Evolutionary conservation across 2,888 invertebrate genomes (phyloP), one percentile per base, ranked within the genome.

Genomic region (Rhorus exstirpatorius): DNA sequence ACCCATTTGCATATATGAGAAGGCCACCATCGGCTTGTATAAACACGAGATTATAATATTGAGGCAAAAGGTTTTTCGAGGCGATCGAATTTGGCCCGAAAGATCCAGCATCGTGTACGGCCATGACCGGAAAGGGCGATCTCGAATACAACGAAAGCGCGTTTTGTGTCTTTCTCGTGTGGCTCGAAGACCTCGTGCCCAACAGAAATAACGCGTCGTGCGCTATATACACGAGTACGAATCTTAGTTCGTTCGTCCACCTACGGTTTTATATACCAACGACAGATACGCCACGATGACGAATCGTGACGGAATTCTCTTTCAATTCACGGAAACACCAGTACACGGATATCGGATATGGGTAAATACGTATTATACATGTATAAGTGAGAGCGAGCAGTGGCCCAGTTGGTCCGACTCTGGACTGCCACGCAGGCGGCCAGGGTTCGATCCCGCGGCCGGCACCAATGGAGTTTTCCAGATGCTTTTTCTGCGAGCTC

Each of bases 41-140:
- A 72, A 78, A 78, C 55, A 55, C 61, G 61, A 53, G 71, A 44
- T 19, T 61, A 55, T 72, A 35, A 72, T 63, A 72, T 74, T 65
- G 51, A 49, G 21, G 72, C 77, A 63, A 63, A 70, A 55, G 75
- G 49, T 70, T 75, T 75, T 71, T 81, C 35, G 53, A 38, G 24
- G 14, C 49, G 24, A 46, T 41, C 49, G 60, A 38, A 26, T 53
- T 55, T 46, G 2, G 67, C 19, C 44, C 51, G 51, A 49, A 76
- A 63, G 58, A 46, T 46, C 61, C 79, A 81, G 71, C 70, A 81
- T 76, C 71, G 83, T 58, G 51, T 46, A 35, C 71, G 85, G 51
- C 83, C 85, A 58, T 85, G 84, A 83, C 84, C 84, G 74, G 24
- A 78, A 79, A 83, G 83, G 84, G 85, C 75, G 49, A 74, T 63